A percentile compares a stretch with the other conserved stretches of the same genome.
Evolutionary conservation across 2,888 invertebrate species (phyloP).

Genomic region (Eupeodes luniger): DNA sequence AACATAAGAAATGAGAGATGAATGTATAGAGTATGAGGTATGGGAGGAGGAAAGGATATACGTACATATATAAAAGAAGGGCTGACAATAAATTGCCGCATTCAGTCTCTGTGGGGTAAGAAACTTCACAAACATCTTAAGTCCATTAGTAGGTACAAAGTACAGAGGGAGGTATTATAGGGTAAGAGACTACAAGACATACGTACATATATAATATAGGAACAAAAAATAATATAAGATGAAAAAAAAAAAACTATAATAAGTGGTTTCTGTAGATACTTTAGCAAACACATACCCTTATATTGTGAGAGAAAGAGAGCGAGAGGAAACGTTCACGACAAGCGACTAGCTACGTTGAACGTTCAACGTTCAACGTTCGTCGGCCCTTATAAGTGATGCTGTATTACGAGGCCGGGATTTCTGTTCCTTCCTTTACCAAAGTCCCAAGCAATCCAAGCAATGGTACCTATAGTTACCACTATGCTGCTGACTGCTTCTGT

Average conservation of each 20-base stretch:
- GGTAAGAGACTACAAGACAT: constrained; percentile 34
- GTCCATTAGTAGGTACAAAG: constrained; percentile 55
- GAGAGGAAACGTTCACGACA: constrained; percentile 27
- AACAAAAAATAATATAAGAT: constrained; percentile 4
- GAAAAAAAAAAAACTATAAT: constrained; percentile 51
- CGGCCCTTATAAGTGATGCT: constrained; percentile 50
- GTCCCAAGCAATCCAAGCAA: not conserved
- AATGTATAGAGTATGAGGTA: not conserved
- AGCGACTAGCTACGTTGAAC: no score
- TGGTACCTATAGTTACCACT: not conserved
- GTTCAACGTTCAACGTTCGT: constrained; percentile 40
- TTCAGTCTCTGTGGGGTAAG: constrained; percentile 50
- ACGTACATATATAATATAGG: constrained; percentile 18
- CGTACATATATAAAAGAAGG: not conserved
- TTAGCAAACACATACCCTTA: constrained; percentile 65
- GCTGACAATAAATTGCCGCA: constrained; percentile 65
- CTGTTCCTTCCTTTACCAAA: constrained; percentile 7
- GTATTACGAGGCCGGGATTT: constrained; percentile 29
- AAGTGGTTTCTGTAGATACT: constrained; percentile 64
- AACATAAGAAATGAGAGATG: constrained; percentile 1
- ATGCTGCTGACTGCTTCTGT: not conserved
- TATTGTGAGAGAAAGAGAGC: constrained; percentile 10
- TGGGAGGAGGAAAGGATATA: not conserved
- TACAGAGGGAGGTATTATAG: constrained; percentile 30
- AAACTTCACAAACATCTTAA: constrained; percentile 73